A percentile compares a stretch with the other conserved stretches of the same genome.
Evolutionary conservation across 2,888 invertebrate species (phyloP).

Genomic region (Drosophila atripex): DNA sequence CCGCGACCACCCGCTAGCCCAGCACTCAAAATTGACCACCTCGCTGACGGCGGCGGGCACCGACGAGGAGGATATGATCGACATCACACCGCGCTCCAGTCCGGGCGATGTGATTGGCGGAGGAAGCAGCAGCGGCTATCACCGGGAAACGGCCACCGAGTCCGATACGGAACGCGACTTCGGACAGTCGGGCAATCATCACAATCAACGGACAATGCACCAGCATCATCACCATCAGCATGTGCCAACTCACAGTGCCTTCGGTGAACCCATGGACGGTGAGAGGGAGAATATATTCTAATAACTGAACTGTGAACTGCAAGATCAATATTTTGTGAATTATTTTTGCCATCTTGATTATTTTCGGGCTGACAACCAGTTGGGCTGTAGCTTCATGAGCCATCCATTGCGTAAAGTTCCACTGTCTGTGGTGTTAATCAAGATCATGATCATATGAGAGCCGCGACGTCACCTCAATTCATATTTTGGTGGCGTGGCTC

Average conservation of each 20-base stretch:
- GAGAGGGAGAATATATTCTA: conserved; percentile 26
- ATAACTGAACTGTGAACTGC: neutral
- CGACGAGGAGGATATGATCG: conserved; percentile 88
- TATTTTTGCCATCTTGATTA: neutral
- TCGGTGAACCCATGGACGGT: conserved; percentile 82
- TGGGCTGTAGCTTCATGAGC: neutral
- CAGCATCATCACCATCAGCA: conserved; percentile 69
- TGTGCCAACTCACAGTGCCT: conserved; percentile 83
- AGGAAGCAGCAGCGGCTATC: conserved; percentile 57
- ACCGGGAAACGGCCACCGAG: conserved; percentile 71
- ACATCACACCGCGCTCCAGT: conserved; percentile 86
- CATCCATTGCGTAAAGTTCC: conserved; percentile 30
- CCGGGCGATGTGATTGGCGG: conserved; percentile 76
- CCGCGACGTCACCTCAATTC: conserved; percentile 25
- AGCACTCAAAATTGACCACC: conserved; percentile 57
- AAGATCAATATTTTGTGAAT: neutral
- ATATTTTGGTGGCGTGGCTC: conserved; percentile 33
- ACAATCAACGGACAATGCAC: conserved; percentile 63
- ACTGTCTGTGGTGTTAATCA: conserved; percentile 38
- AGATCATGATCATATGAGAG: conserved; percentile 39
- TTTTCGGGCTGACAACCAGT: neutral
- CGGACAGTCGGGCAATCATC: conserved; percentile 41
- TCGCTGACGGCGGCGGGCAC: conserved; percentile 62
- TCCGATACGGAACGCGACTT: conserved; percentile 81
- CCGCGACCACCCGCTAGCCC: conserved; percentile 79